A percentile compares a stretch with the other conserved stretches of the same genome.
Evolutionary conservation across 37 sponge, comb jelly and placozoan genomes (phyloP).

Genomic region (Cladorhizidae sp.): DNA sequence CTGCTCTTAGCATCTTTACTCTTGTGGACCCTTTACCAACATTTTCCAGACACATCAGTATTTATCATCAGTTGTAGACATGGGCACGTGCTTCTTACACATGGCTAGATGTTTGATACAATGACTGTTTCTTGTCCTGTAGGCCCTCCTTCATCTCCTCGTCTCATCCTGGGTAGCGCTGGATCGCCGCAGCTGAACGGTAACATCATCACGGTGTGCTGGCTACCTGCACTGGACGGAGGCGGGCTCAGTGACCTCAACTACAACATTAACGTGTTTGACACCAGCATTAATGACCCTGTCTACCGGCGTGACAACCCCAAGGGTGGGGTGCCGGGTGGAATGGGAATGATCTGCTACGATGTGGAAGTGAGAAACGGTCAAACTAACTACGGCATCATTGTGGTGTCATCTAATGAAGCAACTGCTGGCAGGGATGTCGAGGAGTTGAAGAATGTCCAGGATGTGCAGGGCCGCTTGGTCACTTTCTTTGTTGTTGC

Average conservation of each 20-base stretch:
- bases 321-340: background rate
- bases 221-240: background rate
- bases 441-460: background rate
- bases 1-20: no score
- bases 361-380: background rate
- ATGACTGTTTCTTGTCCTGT: no score
- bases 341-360: background rate
- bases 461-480: background rate
- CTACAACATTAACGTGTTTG: background rate
- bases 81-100: no score
- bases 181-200: background rate
- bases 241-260: background rate
- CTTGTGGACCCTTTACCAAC: no score
- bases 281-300: background rate
- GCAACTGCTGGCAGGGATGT: background rate
- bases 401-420: background rate
- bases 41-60: no score
- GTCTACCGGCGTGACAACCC: background rate
- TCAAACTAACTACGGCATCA: background rate
- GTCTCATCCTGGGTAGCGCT: background rate
- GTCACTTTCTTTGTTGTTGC: background rate
- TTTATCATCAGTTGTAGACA: no score
- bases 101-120: no score
- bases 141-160: background rate
- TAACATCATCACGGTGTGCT: background rate